Base-by-base conservation (phyloP, 1,140 invertebrate species). In the Scaptomyza graminum region DNA sequence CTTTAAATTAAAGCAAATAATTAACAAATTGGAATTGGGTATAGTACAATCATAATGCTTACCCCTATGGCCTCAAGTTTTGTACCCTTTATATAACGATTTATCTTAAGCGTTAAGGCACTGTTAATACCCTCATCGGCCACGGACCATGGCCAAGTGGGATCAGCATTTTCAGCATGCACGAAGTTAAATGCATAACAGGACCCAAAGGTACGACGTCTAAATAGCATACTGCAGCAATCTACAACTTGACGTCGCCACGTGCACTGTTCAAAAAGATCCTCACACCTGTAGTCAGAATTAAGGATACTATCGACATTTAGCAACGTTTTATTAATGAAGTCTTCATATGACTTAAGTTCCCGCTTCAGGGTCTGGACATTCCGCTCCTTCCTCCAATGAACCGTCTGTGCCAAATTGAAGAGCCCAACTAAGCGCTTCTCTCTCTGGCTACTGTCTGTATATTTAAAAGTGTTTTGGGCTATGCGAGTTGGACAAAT, bases 71-170 rank as follows among this genome's bases (percentile, higher is more conserved):
- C 57, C 12, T 85, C 71, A 1, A 85, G 13, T 3, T 7, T 16
- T 3, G 39, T 56, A 4, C 8, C 22, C 1, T 25, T 25, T 3
- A 79, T 15, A 3, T 52, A 31, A 0, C 79, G 75, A 50, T 57
- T 60, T 0, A 90, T 47, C 8, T 76, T 70, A 0, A 90, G 62
- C 41, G 68, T 67, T 0, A 90, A 59, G 0, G 70, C 87, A 25
- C 75, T 79, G 0, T 54, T 28, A 4, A 76, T 51, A 0, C 87
- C 87, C 1, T 75, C 64, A 8, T 47, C 54, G 5, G 75, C 73
- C 39, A 79, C 81, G 0, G 75, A 72, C 85, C 85, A 90, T 0
- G 85, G 85, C 87, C 81, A 90, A 3, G 77, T 74, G 1, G 59
- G 59, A 61, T 82, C 69, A 0, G 49, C 13, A 39, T 65, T n/a